Evolutionary conservation across 2,113 vertebrate species (phyloP).

Genomic region (Pygathrix nemaeus): DNA sequence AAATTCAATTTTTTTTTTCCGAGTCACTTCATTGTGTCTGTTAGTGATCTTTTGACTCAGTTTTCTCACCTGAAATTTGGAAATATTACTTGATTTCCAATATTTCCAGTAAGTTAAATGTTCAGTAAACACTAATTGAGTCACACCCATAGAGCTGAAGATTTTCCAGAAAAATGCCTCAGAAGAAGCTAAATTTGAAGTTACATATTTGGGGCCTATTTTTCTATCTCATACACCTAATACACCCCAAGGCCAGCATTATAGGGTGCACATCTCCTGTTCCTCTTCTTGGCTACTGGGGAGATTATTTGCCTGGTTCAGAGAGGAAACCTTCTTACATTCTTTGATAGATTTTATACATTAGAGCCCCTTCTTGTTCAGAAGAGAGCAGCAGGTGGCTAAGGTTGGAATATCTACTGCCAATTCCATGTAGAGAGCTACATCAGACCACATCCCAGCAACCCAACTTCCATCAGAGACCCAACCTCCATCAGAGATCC

Average conservation of each 20-base stretch:
- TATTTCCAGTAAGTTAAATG: not conserved
- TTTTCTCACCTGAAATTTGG: conserved; percentile 27
- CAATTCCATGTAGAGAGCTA: not conserved
- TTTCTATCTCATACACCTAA: not conserved
- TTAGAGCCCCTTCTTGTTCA: not conserved
- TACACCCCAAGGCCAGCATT: not conserved
- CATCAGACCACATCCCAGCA: not conserved
- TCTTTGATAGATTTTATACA: not conserved
- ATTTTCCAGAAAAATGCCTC: not conserved
- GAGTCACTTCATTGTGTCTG: not conserved
- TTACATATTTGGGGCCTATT: not conserved
- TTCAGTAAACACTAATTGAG: not conserved
- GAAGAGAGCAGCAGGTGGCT: not conserved
- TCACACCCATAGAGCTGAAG: not conserved
- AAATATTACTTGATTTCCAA: not conserved
- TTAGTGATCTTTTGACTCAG: not conserved
- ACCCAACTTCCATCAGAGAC: not conserved
- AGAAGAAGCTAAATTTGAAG: not conserved
- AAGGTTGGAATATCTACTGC: not conserved
- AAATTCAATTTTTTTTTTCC: not conserved
- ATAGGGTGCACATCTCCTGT: not conserved
- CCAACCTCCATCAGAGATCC: not conserved
- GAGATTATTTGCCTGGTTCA: not conserved
- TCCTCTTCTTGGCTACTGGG: not conserved
- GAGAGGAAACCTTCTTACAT: not conserved